These are phyloP conservation scores for Dipodomys spectabilis DNA, from an alignment of 2,113 vertebrate genomes.

Conservation along the genomic window DNA sequence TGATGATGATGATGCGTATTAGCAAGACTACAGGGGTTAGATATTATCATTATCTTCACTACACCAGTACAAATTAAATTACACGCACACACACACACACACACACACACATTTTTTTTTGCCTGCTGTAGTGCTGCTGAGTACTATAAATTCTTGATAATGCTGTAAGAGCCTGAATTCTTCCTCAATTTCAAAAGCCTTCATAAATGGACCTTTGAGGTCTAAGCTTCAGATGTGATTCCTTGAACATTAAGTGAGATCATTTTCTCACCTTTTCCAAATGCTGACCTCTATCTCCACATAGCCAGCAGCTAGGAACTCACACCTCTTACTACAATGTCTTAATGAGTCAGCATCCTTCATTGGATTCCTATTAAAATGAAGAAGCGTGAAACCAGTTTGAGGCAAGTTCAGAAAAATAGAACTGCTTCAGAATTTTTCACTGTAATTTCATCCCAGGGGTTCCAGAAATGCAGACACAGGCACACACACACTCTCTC, in stretches of 20 bases:
- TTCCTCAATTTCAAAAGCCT: conserved; percentile 1
- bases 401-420: conserved; percentile 59
- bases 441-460: conserved; percentile 68
- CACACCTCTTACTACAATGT: background rate
- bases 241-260: conserved; percentile 45
- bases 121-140: background rate
- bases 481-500: no score
- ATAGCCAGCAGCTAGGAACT: conserved; percentile 36
- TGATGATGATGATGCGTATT: background rate
- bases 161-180: background rate
- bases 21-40: background rate
- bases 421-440: conserved; percentile 54
- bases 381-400: conserved; percentile 59
- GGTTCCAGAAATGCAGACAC: conserved; percentile 49
- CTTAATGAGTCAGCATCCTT: conserved; percentile 71
- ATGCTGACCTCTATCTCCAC: background rate
- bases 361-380: conserved; percentile 60
- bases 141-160: background rate
- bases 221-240: conserved; percentile 40
- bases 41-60: background rate
- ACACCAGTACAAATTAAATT: background rate
- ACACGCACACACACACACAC: background rate
- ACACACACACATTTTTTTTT: background rate
- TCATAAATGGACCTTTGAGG: conserved; percentile 32
- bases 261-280: conserved; percentile 52